These are phyloP conservation scores for Leptocoma aspasia DNA, from an alignment of 2,113 vertebrate genomes.

Conservation along the genomic window DNA sequence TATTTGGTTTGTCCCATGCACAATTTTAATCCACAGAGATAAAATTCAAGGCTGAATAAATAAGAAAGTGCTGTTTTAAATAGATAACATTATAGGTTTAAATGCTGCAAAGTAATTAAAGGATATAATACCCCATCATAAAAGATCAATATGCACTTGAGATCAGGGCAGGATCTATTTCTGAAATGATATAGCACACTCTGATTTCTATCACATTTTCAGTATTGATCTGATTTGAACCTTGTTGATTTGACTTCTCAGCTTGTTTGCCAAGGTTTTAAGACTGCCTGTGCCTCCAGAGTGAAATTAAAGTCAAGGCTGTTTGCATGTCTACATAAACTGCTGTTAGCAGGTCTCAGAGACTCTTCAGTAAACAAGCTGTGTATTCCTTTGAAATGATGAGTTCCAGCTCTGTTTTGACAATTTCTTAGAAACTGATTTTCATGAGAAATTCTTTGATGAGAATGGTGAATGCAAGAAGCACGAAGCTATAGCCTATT, in stretches of 20 bases:
- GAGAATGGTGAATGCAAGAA: background rate
- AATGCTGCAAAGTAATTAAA: conserved; percentile 49
- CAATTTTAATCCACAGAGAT: background rate
- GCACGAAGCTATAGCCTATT: background rate
- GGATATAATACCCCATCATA: background rate
- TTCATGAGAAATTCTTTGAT: background rate
- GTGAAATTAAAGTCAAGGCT: conserved; percentile 38
- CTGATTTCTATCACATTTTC: conserved; percentile 53
- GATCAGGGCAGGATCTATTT: conserved; percentile 4
- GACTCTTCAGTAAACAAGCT: background rate
- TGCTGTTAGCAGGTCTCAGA: conserved; percentile 11
- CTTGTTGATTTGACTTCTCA: conserved; percentile 4
- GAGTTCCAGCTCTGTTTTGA: background rate
- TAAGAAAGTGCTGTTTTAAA: background rate
- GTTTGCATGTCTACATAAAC: background rate
- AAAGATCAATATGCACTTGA: conserved; percentile 19
- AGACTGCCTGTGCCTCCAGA: background rate
- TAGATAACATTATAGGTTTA: background rate
- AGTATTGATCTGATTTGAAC: conserved; percentile 46
- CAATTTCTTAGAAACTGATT: background rate
- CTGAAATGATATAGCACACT: conserved; percentile 4
- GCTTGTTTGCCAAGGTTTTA: background rate
- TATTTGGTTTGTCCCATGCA: background rate
- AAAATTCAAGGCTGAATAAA: background rate
- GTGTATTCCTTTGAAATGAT: background rate